Percentiles rank a stretch among this genome's conserved stretches.
These are phyloP conservation scores for Enteromius thamalakanensis DNA, from an alignment of 2,797 vertebrate genomes.

Conservation along the genomic window DNA sequence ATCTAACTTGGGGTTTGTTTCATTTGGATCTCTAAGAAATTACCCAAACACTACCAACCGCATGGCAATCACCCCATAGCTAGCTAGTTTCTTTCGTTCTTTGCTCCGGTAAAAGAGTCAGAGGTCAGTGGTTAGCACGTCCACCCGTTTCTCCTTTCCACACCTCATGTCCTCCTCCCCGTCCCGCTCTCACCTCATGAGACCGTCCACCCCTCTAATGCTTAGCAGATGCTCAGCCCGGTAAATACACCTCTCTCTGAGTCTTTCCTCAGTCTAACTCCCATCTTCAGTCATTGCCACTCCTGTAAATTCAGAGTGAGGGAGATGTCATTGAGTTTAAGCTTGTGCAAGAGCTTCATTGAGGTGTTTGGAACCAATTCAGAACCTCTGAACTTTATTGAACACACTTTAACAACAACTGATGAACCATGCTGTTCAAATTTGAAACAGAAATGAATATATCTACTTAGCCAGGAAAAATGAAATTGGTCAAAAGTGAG, in stretches of 20 bases:
- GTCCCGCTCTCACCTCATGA: constrained; percentile 14
- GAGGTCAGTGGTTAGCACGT: constrained; percentile 1
- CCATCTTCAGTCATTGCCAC: background rate
- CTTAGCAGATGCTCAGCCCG: constrained; percentile 50
- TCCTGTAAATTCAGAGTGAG: constrained; percentile 1
- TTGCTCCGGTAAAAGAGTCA: constrained; percentile 7
- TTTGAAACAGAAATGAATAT: background rate
- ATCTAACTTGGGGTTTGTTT: background rate
- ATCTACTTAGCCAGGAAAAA: background rate
- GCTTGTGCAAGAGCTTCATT: background rate
- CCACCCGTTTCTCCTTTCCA: constrained; percentile 18
- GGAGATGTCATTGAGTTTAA: background rate
- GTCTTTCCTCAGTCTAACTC: background rate
- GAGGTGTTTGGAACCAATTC: background rate
- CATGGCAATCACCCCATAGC: background rate
- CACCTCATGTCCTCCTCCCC: constrained; percentile 23
- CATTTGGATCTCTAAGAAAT: background rate
- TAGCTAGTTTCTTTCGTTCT: background rate
- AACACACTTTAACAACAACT: background rate
- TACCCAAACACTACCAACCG: background rate
- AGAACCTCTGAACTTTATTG: background rate
- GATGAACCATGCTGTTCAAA: background rate
- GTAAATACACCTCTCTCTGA: constrained; percentile 2
- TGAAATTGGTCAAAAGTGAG: background rate
- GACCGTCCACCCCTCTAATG: constrained; percentile 40